phyloP scores from a whole-genome alignment of 1,140 invertebrate species.

The Mya arenaria region DNA sequence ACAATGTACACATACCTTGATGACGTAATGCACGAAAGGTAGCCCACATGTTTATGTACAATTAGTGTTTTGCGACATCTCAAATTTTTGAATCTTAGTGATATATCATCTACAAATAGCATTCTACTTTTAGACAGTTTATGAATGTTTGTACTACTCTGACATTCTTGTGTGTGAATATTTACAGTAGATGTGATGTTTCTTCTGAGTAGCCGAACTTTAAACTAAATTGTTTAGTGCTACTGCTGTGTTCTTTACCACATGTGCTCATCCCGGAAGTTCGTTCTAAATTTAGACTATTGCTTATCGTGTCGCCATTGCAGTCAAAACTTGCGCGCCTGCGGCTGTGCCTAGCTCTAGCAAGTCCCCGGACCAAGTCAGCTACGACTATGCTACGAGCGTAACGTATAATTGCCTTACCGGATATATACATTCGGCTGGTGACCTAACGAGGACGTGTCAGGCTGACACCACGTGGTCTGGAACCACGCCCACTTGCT shows the following conservation, averaged over 20 bases:
- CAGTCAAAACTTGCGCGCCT: conserved; percentile 13
- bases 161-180: too few species aligned
- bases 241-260: background rate
- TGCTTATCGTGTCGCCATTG: background rate
- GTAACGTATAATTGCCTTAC: conserved; percentile 24
- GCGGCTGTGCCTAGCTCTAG: background rate
- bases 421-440: conserved; percentile 23
- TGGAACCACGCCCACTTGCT: conserved; percentile 30
- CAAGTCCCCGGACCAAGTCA: background rate
- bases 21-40: too few species aligned
- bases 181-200: too few species aligned
- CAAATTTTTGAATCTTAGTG: too few species aligned
- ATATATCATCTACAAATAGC: too few species aligned
- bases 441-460: conserved; percentile 20
- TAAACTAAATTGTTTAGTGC: background rate
- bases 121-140: too few species aligned
- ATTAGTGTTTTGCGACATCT: too few species aligned
- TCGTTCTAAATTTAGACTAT: background rate
- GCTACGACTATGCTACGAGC: background rate
- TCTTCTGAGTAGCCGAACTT: background rate
- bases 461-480: conserved; percentile 5
- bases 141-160: too few species aligned
- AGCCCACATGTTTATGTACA: too few species aligned
- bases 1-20: too few species aligned
- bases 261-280: background rate